Evolutionary conservation across 1,140 invertebrate species (phyloP).

Genomic region (Littorina saxatilis): DNA sequence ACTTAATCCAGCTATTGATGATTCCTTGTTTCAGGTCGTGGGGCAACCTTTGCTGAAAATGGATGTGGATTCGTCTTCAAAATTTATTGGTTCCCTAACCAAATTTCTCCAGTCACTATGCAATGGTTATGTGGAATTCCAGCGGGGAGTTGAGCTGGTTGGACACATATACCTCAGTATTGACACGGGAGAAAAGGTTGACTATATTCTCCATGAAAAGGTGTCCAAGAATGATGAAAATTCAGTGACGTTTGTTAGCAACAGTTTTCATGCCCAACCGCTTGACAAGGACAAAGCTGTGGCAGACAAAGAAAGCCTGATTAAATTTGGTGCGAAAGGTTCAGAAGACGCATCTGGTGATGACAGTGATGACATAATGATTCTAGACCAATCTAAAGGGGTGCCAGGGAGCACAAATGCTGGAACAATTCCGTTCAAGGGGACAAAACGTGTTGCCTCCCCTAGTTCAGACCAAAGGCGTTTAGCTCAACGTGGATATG

Average conservation of each 20-base stretch:
- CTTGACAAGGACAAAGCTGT: slow-evolving; percentile 17
- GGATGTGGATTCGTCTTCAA: slow-evolving; percentile 48
- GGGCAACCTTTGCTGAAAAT: too few relatives aligned
- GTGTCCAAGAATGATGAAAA: slow-evolving; percentile 51
- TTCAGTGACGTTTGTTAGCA: slow-evolving; percentile 48
- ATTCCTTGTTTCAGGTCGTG: too few relatives aligned
- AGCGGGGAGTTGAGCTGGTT: slow-evolving; percentile 46
- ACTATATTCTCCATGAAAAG: slow-evolving; percentile 52
- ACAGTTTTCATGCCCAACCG: slow-evolving; percentile 50
- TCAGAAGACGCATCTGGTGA: not conserved
- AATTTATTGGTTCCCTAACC: slow-evolving; percentile 48
- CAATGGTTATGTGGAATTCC: slow-evolving; percentile 50
- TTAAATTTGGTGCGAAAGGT: not conserved
- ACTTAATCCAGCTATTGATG: too few relatives aligned
- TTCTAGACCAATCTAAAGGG: slow-evolving; percentile 35
- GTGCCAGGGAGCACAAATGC: slow-evolving; percentile 28
- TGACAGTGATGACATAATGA: slow-evolving; percentile 45
- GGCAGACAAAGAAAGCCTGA: not conserved
- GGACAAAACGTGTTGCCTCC: not conserved
- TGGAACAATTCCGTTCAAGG: slow-evolving; percentile 31
- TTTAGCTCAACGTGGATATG: not conserved
- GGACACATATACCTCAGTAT: slow-evolving; percentile 51
- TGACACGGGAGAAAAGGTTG: slow-evolving; percentile 49
- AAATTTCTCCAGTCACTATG: slow-evolving; percentile 47
- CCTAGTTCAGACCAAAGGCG: slow-evolving; percentile 7